A percentile compares a stretch with the other conserved stretches of the same genome.
These are phyloP conservation scores for Accipiter virgatus DNA, from an alignment of 2,113 vertebrate genomes.

Conservation along the genomic window DNA sequence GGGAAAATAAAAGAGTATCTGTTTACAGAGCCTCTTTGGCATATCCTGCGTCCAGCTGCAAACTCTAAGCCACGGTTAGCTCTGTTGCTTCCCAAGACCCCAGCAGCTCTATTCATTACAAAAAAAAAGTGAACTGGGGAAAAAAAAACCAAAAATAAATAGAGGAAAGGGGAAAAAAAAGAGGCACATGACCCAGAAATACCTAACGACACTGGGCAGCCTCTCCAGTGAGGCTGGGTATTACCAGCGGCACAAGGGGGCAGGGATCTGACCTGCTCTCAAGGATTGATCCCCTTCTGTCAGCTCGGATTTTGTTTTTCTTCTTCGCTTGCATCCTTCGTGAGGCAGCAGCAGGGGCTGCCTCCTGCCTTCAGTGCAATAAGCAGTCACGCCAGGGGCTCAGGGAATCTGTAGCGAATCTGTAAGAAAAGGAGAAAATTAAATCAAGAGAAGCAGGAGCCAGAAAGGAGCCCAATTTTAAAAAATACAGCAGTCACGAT, in stretches of 20 bases:
- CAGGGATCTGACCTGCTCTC: background rate
- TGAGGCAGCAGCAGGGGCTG: background rate
- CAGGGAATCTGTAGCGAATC: background rate
- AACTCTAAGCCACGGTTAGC: fast-evolving
- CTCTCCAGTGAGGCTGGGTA: background rate
- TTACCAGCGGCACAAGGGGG: fast-evolving
- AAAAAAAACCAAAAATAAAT: background rate
- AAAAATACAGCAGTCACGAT: background rate
- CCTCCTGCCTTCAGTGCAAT: background rate
- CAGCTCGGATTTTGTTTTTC: background rate
- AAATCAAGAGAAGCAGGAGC: background rate
- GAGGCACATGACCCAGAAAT: fast-evolving
- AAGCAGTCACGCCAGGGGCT: background rate
- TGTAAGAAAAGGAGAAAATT: background rate
- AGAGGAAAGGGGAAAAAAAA: too few relatives aligned
- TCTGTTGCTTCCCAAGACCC: fast-evolving
- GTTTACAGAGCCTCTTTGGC: too few relatives aligned
- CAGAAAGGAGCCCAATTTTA: background rate
- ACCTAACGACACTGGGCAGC: fast-evolving
- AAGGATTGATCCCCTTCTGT: background rate
- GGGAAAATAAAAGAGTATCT: background rate
- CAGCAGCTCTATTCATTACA: background rate
- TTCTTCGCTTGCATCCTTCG: fast-evolving
- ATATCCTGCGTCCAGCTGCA: background rate
- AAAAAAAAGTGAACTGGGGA: background rate